Evolutionary conservation across 2,797 vertebrate genomes (phyloP).

Genomic region (Echiichthys vipera): DNA sequence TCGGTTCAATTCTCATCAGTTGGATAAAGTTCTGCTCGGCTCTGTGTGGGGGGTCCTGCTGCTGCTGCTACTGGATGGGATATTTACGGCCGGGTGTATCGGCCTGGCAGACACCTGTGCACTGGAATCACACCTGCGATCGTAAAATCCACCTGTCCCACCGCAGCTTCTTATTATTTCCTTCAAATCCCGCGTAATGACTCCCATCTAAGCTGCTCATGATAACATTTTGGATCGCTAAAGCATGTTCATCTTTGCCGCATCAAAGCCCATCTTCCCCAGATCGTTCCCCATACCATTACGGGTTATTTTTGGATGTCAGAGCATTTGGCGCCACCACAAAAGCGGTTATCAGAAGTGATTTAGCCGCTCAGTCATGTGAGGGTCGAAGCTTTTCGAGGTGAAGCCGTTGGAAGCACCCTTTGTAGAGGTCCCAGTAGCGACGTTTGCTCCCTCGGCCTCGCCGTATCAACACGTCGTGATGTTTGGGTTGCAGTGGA

Average conservation of each 20-base stretch:
- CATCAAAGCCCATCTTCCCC: slow-evolving; percentile 76
- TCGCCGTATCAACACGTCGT: slow-evolving; percentile 47
- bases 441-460: slow-evolving; percentile 11
- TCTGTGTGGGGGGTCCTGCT: neutral
- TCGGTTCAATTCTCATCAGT: neutral
- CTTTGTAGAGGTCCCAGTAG: slow-evolving; percentile 41
- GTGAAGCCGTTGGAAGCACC: slow-evolving; percentile 19
- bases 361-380: slow-evolving; percentile 53
- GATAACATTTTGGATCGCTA: slow-evolving; percentile 79
- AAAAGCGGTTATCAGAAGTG: slow-evolving; percentile 69
- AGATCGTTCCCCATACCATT: slow-evolving; percentile 54
- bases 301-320: slow-evolving; percentile 57
- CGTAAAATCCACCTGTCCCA: slow-evolving; percentile 66
- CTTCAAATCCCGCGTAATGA: slow-evolving; percentile 65
- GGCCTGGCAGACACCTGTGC: slow-evolving; percentile 21
- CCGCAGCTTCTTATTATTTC: slow-evolving; percentile 42
- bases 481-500: slow-evolving; percentile 52
- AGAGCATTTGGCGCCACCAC: slow-evolving; percentile 69
- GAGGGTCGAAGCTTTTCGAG: slow-evolving; percentile 31
- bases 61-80: neutral
- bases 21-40: slow-evolving; percentile 4
- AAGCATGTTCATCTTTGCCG: slow-evolving; percentile 75
- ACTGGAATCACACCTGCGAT: slow-evolving; percentile 56
- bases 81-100: neutral
- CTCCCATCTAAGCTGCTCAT: slow-evolving; percentile 52